phyloP scores from a whole-genome alignment of 2,888 invertebrate genomes.

The Helleia helle region DNA sequence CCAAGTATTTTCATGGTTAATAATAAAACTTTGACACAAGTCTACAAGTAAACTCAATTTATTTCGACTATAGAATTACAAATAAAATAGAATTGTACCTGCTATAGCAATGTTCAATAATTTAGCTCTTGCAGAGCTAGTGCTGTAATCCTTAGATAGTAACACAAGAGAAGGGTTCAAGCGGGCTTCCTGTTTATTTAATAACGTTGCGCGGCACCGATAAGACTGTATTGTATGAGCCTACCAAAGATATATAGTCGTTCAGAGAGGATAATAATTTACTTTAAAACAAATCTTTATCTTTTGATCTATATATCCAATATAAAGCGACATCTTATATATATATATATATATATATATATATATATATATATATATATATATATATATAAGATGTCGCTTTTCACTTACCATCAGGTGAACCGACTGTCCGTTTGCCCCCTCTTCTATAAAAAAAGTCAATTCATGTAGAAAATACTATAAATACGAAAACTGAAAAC shows the following conservation, averaged over 20 bases:
- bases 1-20: no score
- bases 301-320: no score
- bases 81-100: conserved; percentile 5
- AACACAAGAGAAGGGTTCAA: conserved; percentile 35
- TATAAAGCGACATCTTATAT: no score
- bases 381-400: no score
- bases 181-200: conserved; percentile 52
- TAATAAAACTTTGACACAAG: not conserved
- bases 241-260: conserved; percentile 25
- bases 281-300: no score
- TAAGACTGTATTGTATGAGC: conserved; percentile 48
- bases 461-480: no score
- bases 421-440: no score
- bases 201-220: conserved; percentile 55
- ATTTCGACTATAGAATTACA: conserved; percentile 4
- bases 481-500: no score
- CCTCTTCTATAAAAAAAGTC: no score
- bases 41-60: conserved; percentile 7
- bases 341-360: no score
- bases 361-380: no score
- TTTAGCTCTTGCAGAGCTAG: conserved; percentile 30
- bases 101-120: conserved; percentile 37
- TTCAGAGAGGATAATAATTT: conserved; percentile 13
- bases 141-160: conserved; percentile 35
- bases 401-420: no score